A percentile compares a stretch with the other conserved stretches of the same genome.
These are phyloP conservation scores for Onychomys torridus DNA, from an alignment of 2,797 vertebrate genomes.

Conservation along the genomic window DNA sequence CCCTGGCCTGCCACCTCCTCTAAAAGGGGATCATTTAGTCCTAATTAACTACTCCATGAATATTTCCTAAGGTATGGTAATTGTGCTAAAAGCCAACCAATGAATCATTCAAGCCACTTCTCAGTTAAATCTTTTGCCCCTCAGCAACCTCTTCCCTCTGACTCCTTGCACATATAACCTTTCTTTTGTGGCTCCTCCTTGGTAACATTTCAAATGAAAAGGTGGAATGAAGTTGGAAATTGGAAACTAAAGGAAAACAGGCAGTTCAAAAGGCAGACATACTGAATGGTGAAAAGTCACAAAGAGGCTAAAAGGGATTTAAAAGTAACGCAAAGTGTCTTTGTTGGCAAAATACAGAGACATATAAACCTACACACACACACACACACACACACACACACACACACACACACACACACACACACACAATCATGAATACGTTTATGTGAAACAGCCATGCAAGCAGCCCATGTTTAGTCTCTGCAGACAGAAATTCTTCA, in stretches of 20 bases:
- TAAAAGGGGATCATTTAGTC: slow-evolving; percentile 89
- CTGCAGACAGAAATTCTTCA: slow-evolving; percentile 22
- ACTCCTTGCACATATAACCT: neutral
- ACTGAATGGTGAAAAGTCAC: slow-evolving; percentile 70
- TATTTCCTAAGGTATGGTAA: slow-evolving; percentile 89
- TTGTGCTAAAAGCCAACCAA: slow-evolving; percentile 89
- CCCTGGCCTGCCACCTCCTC: slow-evolving; percentile 84
- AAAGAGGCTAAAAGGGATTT: slow-evolving; percentile 60
- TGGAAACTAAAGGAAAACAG: slow-evolving; percentile 76
- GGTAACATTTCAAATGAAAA: slow-evolving; percentile 85
- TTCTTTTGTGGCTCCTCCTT: slow-evolving; percentile 79
- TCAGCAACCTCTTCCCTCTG: slow-evolving; percentile 68
- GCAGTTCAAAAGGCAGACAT: slow-evolving; percentile 82
- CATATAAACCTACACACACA: neutral
- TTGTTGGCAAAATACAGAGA: neutral
- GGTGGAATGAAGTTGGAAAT: slow-evolving; percentile 82
- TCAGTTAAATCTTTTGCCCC: slow-evolving; percentile 83
- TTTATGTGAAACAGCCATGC: neutral
- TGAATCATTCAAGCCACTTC: slow-evolving; percentile 87
- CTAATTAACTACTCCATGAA: slow-evolving; percentile 89
- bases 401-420: neutral
- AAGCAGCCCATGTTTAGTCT: neutral
- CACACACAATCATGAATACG: neutral
- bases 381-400: neutral
- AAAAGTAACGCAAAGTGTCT: slow-evolving; percentile 5